These are phyloP conservation scores for Lepus europaeus DNA, from an alignment of 2,113 vertebrate genomes.

Conservation along the genomic window DNA sequence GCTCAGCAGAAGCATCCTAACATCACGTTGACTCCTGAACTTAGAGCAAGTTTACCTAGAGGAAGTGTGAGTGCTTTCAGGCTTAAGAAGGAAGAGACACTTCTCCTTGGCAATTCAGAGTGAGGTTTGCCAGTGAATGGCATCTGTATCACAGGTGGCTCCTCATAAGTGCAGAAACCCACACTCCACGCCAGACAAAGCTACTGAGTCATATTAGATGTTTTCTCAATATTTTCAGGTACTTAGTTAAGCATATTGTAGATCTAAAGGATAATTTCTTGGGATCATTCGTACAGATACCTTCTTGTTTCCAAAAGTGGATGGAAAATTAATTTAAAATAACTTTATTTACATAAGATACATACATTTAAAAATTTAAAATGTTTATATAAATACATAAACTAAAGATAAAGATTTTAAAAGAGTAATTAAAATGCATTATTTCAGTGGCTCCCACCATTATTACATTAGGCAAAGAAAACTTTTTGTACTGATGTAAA, in stretches of 20 bases:
- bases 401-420: too few relatives aligned
- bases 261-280: neutral
- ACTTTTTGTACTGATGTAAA: neutral
- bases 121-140: neutral
- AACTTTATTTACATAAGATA: too few relatives aligned
- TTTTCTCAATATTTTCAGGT: neutral
- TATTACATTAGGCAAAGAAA: neutral
- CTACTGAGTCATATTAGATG: neutral
- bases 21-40: neutral
- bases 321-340: too few relatives aligned
- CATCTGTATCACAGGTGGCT: neutral
- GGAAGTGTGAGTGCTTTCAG: neutral
- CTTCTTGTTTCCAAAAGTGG: neutral
- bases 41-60: neutral
- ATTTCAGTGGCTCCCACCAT: neutral
- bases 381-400: too few relatives aligned
- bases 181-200: neutral
- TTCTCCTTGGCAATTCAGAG: neutral
- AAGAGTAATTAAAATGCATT: neutral
- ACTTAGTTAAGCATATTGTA: neutral
- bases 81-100: neutral
- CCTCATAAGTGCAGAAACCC: neutral
- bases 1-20: neutral
- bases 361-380: too few relatives aligned
- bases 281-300: neutral